Evolutionary conservation across 2,888 invertebrate genomes (phyloP).

Genomic region (Phortica magna): DNA sequence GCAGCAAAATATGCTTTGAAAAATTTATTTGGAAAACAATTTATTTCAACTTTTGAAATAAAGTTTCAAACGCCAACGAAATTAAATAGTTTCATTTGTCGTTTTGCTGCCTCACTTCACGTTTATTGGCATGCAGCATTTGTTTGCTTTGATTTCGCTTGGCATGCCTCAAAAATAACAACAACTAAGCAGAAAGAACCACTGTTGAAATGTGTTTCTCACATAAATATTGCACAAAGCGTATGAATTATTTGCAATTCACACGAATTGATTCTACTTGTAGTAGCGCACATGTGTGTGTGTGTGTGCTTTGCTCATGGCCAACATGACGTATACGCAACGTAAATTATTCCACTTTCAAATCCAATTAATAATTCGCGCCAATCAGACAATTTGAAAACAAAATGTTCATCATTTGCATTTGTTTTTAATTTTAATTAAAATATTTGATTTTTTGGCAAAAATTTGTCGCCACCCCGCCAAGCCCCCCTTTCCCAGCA

Average conservation of each 20-base stretch:
- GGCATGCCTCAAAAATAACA: not conserved
- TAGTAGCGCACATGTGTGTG: not conserved
- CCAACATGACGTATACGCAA: constrained; percentile 5
- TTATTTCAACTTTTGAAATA: constrained; percentile 38
- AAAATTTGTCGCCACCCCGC: not conserved
- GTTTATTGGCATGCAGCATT: not conserved
- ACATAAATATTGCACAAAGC: constrained; percentile 22
- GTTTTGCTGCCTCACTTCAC: not conserved
- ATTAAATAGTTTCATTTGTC: not conserved
- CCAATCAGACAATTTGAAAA: not conserved
- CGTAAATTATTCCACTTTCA: constrained; percentile 17
- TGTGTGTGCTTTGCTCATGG: not conserved
- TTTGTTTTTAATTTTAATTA: constrained; percentile 45
- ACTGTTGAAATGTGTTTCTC: constrained; percentile 19
- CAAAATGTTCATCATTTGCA: constrained; percentile 20
- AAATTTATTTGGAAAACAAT: constrained; percentile 71
- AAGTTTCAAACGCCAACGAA: constrained; percentile 7
- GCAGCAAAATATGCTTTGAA: constrained; percentile 39
- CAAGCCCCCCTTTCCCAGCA: too few species aligned
- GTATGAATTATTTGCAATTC: constrained; percentile 21
- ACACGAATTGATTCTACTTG: not conserved
- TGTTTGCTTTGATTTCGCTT: not conserved
- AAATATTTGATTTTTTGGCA: constrained; percentile 42
- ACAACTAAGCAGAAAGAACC: not conserved
- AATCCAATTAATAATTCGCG: constrained; percentile 20